Percentiles rank a stretch among this genome's conserved stretches.
phyloP scores from a whole-genome alignment of 2,113 vertebrate species.

The Alectura lathami region DNA sequence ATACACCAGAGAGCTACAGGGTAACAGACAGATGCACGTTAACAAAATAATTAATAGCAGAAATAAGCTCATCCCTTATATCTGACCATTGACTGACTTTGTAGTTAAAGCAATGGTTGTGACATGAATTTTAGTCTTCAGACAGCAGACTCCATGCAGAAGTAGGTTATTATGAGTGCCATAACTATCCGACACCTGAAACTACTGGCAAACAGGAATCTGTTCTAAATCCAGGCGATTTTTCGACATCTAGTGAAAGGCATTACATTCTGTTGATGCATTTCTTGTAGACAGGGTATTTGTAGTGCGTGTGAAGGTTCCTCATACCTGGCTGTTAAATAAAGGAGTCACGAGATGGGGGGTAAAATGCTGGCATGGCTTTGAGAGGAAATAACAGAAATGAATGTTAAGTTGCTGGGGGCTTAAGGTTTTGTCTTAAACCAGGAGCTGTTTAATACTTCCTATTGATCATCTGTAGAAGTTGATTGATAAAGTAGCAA shows the following conservation, averaged over 20 bases:
- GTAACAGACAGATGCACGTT: background rate
- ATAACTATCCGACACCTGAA: background rate
- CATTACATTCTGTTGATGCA: background rate
- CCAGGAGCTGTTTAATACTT: background rate
- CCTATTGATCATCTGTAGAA: background rate
- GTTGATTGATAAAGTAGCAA: background rate
- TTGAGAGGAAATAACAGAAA: background rate
- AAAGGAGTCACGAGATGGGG: background rate
- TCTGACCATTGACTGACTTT: background rate
- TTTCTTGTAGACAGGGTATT: background rate
- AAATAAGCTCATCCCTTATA: background rate
- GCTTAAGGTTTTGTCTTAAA: background rate
- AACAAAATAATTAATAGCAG: background rate
- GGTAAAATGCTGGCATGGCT: background rate
- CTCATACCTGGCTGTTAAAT: background rate
- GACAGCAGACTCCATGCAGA: background rate
- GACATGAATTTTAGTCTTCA: background rate
- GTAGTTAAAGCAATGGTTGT: background rate
- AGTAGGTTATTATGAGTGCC: background rate
- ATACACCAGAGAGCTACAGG: background rate
- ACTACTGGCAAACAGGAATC: background rate
- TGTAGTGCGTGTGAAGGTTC: background rate
- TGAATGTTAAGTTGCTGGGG: background rate
- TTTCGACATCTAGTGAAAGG: background rate
- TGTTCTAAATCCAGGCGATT: background rate